A percentile compares a stretch with the other conserved stretches of the same genome.
phyloP scores from a whole-genome alignment of 2,113 vertebrate species.

The Ctenomys sociabilis region DNA sequence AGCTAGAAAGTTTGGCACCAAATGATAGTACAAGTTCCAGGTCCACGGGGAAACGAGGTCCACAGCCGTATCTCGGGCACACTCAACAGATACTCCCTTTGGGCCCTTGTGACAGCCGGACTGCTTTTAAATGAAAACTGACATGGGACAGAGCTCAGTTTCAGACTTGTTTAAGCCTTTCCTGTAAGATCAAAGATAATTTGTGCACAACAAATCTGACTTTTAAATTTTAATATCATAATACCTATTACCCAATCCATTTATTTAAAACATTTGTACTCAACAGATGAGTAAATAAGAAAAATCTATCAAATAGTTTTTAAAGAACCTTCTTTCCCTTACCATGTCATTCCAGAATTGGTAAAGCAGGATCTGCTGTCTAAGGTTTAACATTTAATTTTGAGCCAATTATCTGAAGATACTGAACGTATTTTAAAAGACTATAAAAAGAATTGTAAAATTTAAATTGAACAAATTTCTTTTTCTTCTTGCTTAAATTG shows the following conservation, averaged over 20 bases:
- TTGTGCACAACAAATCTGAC: background rate
- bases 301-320: background rate
- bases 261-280: background rate
- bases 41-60: background rate
- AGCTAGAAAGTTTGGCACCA: background rate
- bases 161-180: background rate
- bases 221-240: background rate
- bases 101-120: background rate
- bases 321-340: background rate
- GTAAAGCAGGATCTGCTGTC: background rate
- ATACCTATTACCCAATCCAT: background rate
- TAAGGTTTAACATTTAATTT: slow-evolving; percentile 34
- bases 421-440: background rate
- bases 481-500: background rate
- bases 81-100: too few species aligned
- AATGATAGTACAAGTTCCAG: background rate
- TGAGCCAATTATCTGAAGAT: background rate
- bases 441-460: background rate
- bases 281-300: background rate
- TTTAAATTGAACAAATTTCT: background rate
- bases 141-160: background rate
- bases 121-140: background rate
- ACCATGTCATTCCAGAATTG: background rate
- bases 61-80: rapidly evolving
- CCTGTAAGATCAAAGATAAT: too few species aligned